Evolutionary conservation across 1,140 invertebrate genomes (phyloP).

Genomic region (Dreissena rostriformis): DNA sequence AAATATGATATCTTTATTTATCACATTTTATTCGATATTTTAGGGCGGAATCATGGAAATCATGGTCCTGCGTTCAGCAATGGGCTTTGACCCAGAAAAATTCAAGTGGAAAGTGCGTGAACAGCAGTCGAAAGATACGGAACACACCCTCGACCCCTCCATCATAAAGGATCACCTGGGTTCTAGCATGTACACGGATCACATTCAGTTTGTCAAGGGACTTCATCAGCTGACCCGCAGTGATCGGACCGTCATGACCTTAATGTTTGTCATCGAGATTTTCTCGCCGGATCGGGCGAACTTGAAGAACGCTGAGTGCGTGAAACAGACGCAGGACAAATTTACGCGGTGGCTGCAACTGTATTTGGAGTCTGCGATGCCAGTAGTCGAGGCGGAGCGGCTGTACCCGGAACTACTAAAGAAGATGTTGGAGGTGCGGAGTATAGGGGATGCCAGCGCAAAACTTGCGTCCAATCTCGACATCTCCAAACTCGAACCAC

Average conservation of each 20-base stretch:
- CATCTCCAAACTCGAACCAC: constrained; percentile 72
- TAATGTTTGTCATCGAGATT: constrained; percentile 93
- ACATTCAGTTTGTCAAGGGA: constrained; percentile 71
- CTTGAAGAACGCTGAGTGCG: constrained; percentile 91
- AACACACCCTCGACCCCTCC: constrained; percentile 87
- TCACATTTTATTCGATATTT: constrained; percentile 47
- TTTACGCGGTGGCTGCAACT: constrained; percentile 93
- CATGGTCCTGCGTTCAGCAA: constrained; percentile 93
- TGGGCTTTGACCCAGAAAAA: constrained; percentile 93
- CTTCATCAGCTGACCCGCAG: constrained; percentile 82
- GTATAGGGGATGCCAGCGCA: constrained; percentile 72
- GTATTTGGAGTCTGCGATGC: constrained; percentile 92
- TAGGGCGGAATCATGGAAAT: constrained; percentile 93
- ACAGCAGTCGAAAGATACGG: constrained; percentile 39
- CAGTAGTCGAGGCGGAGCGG: constrained; percentile 87
- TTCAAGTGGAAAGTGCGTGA: constrained; percentile 85
- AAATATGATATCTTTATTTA: background rate
- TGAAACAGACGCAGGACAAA: constrained; percentile 94
- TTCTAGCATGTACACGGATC: constrained; percentile 70
- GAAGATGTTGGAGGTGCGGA: constrained; percentile 88
- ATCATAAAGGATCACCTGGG: constrained; percentile 86
- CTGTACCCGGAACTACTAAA: constrained; percentile 93
- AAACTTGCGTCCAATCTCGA: constrained; percentile 72
- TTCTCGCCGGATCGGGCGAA: constrained; percentile 92
- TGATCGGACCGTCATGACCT: constrained; percentile 94